Percentiles rank a stretch among this genome's conserved stretches.
Evolutionary conservation across 2,888 invertebrate species (phyloP).

Genomic region (Asteroscopus sphinx): DNA sequence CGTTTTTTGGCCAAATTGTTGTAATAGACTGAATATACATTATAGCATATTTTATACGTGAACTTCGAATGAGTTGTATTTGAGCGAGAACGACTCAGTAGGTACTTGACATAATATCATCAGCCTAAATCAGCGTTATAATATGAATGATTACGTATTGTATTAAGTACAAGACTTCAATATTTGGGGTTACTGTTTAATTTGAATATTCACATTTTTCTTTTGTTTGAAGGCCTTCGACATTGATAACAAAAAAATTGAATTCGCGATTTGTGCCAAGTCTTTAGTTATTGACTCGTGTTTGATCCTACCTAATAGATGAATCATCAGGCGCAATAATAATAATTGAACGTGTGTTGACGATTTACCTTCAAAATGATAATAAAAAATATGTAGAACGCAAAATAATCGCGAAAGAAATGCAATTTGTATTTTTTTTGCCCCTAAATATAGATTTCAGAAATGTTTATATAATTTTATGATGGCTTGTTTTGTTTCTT

Average conservation of each 20-base stretch:
- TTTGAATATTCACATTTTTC: neutral
- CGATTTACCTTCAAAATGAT: neutral
- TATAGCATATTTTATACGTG: too few species aligned
- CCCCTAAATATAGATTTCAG: constrained; percentile 6
- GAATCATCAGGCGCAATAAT: neutral
- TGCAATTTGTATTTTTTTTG: constrained; percentile 2
- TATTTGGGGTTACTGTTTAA: neutral
- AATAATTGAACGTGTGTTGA: neutral
- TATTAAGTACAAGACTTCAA: neutral
- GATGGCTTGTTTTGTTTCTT: constrained; percentile 21
- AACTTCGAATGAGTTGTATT: too few species aligned
- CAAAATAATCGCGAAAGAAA: neutral
- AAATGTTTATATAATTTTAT: neutral
- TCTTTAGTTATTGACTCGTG: neutral
- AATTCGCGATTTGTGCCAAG: neutral
- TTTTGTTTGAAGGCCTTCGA: neutral
- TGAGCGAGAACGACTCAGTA: too few species aligned
- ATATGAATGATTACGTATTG: too few species aligned
- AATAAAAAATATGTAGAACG: neutral
- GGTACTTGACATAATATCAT: too few species aligned
- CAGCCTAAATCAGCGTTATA: too few species aligned
- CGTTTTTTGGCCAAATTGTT: too few species aligned
- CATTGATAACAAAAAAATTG: neutral
- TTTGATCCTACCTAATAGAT: constrained; percentile 3
- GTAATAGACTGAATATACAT: too few species aligned